These are phyloP conservation scores for Drosophila virilis DNA, from an alignment of 1,140 invertebrate genomes.

Conservation along the genomic window DNA sequence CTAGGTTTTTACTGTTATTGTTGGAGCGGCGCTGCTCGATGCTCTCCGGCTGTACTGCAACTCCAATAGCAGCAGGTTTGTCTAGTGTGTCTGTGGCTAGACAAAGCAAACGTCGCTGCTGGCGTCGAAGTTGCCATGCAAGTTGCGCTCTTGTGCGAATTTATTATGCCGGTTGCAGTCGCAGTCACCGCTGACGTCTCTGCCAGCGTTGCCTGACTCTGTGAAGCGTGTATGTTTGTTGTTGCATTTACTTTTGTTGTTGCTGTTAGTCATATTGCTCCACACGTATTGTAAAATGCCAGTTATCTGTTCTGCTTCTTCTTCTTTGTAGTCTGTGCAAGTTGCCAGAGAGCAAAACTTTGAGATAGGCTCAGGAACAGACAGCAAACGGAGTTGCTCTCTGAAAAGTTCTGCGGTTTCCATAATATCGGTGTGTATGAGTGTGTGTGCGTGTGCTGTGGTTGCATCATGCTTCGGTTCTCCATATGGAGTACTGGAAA, in stretches of 20 bases:
- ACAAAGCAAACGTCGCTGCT: slow-evolving; percentile 46
- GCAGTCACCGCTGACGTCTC: slow-evolving; percentile 16
- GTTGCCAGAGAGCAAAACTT: slow-evolving; percentile 31
- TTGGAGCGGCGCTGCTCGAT: slow-evolving; percentile 33
- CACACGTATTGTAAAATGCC: slow-evolving; percentile 31
- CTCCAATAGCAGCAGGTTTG: slow-evolving; percentile 54
- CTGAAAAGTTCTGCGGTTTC: slow-evolving; percentile 21
- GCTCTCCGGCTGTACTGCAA: slow-evolving; percentile 17
- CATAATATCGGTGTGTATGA: not conserved
- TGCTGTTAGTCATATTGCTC: slow-evolving; percentile 56
- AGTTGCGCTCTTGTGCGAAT: slow-evolving; percentile 30
- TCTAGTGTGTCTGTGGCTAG: slow-evolving; percentile 46
- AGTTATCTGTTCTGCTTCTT: slow-evolving; percentile 38
- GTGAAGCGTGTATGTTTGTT: slow-evolving; percentile 50
- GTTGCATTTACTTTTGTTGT: slow-evolving; percentile 23
- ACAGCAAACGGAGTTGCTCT: slow-evolving; percentile 13
- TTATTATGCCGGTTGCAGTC: slow-evolving; percentile 31
- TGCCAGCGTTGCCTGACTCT: slow-evolving; percentile 33
- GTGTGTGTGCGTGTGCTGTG: slow-evolving; percentile 6
- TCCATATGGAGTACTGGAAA: slow-evolving; percentile 5
- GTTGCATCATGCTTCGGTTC: slow-evolving; percentile 15
- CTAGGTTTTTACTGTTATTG: slow-evolving; percentile 65
- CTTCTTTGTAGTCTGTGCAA: slow-evolving; percentile 17
- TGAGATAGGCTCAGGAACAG: slow-evolving; percentile 26
- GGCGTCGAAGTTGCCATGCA: slow-evolving; percentile 19